Base-by-base conservation (phyloP, 2,888 invertebrate genomes). In the Tetheella fluctuosa region DNA sequence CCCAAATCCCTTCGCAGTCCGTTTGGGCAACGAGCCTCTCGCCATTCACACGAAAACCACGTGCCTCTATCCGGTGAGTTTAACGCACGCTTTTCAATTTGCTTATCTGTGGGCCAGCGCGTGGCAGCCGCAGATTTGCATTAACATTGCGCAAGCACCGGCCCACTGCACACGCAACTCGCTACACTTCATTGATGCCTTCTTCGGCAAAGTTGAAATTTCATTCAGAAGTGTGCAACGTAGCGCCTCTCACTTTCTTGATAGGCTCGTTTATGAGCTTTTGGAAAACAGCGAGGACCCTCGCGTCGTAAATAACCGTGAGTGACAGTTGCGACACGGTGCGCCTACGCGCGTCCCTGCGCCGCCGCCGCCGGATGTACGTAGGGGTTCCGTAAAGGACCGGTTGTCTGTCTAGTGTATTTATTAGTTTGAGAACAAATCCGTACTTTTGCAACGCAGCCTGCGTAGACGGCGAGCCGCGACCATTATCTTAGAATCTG, bases 1-100 rank as follows among this genome's bases (percentile, higher is more conserved):
- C 96, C 97, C 12, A 97, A 97, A 85, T 96, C 95, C 30, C 88
- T 97, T 64, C 94, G 96, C 65, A 97, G 96, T 85, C 96, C 97
- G n/a, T 96, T 97, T 77, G 94, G 95, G 2, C 94, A 94, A 64
- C 90, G 94, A 67, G 81, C 87, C 59, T 81, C 82, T 54, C 85
- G 92, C 69, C 80, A 93, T 84, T 94, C 85, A 79, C 93, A 93
- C 77, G 94, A 95, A 68, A 95, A 94, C 80, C 95, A 95, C 79
- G 94, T 95, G 63, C 95, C 95, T 52, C 90, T 96, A 78, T 96
- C 96, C 79, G 96, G 96, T 96, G 90, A 94, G 91, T 77, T 65
- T 34, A 65, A 68, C 60, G 61, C 63, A 61, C 65, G 67, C 52
- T 64, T 65, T 64, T 62, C 57, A 61, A 59, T 17, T 82, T 78